phyloP scores from a whole-genome alignment of 2,113 vertebrate species.

The Peromyscus californicus region DNA sequence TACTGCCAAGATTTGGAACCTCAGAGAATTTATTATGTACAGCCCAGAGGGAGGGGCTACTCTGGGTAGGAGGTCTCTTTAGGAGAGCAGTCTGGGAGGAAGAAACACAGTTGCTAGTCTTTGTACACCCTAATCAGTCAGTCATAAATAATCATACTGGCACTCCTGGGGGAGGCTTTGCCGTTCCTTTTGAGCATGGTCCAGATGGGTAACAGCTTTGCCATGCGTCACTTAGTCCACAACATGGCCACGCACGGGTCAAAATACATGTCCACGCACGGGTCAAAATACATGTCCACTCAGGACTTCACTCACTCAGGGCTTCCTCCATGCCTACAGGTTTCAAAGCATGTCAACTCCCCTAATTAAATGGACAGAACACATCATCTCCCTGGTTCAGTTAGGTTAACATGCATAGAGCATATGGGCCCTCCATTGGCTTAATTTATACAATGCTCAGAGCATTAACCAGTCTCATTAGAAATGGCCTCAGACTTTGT shows the following conservation, averaged over 20 bases:
- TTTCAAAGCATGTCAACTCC: background rate
- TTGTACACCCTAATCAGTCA: background rate
- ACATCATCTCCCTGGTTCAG: background rate
- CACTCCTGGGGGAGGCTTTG: background rate
- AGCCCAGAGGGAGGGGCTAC: background rate
- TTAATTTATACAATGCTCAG: too few species aligned
- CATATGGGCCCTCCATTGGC: background rate
- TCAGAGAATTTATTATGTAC: background rate
- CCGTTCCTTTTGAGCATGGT: background rate
- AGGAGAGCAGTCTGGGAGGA: background rate
- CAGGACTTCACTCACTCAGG: background rate
- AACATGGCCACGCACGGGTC: background rate
- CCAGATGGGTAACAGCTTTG: background rate
- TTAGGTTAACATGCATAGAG: too few species aligned
- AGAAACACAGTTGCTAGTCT: background rate
- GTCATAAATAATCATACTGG: background rate
- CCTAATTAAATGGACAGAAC: background rate
- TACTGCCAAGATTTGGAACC: background rate
- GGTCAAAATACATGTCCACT: background rate
- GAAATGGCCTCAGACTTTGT: background rate
- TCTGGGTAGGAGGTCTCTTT: background rate
- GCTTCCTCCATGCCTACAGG: background rate
- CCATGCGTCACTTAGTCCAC: background rate
- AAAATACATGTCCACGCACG: background rate
- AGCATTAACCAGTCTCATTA: background rate